Evolutionary conservation across 2,888 invertebrate genomes (phyloP), one percentile per base, ranked within the genome.

Genomic region (Heliconius charithonia): DNA sequence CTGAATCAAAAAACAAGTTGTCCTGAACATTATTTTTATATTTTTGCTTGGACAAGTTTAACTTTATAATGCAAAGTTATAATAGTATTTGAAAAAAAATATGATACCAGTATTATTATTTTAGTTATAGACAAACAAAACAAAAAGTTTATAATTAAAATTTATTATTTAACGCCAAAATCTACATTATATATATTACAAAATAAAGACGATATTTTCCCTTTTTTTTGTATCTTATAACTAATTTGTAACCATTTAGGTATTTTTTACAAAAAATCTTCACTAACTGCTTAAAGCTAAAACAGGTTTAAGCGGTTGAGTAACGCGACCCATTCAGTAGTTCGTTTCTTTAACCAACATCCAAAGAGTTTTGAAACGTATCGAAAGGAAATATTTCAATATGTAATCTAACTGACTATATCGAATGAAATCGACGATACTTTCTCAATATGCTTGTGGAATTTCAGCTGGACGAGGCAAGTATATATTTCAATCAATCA

Each of bases 331-430:
- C 67, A 77, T 66, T 62, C 56, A 62, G 73, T 65, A 16, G n/a
- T 37, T 76, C 22, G 73, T 37, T 25, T 13, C 51, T 76, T 51
- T 74, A 41, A 78, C 73, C 29, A 62, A 67, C 41, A 37, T 74
- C 59, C 19, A 78, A 69, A 66, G 32, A 32, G 75, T 78, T 78
- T 67, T 78, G 78, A 78, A 78, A 78, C 67, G 4, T 69, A 78
- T 74, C 74, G 37, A 51, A 37, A 75, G 63, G 63, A 75, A 78
- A 59, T 63, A 74, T n/a, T 70, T 45, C 62, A 78, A 78, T 78
- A 29, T 22, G 66, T 75, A 63, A 76, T 27, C 29, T 56, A 56
- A 51, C 41, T 62, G 66, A 37, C 4, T 67, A 13, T 67, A 25
- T 69, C 41, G 41, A 69, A 41, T 69, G 41, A 69, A 41, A 45